Conservation (phyloP, 2,888 invertebrate genomes). For the Tricholauxania praeusta region DNA sequence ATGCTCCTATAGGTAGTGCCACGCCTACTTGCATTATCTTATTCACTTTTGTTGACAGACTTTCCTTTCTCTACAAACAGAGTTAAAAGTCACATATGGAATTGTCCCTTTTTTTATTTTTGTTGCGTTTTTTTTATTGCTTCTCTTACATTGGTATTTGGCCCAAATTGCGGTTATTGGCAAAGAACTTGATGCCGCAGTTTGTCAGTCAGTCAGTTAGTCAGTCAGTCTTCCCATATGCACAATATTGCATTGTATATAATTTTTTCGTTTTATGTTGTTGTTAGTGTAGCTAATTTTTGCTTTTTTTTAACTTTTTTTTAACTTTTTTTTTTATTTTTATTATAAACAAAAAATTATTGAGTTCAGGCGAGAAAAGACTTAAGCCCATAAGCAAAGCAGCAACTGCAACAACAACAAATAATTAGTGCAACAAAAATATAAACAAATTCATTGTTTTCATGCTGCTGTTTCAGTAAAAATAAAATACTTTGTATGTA, state of each 20-base stretch:
- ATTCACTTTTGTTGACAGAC: no score
- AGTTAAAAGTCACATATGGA: no score
- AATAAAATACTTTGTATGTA: neutral
- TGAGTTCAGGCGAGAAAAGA: slow-evolving; percentile 2
- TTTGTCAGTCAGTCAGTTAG: no score
- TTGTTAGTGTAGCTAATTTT: neutral
- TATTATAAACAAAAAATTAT: slow-evolving; percentile 15
- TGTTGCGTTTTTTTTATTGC: neutral
- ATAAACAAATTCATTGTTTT: slow-evolving; percentile 23
- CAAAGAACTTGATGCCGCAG: slow-evolving; percentile 21
- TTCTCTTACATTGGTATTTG: slow-evolving; percentile 3
- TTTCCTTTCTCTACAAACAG: no score
- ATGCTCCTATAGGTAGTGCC: no score
- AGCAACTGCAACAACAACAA: neutral
- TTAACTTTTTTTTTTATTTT: slow-evolving; percentile 4
- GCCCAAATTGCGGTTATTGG: slow-evolving; percentile 26
- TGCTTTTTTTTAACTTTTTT: slow-evolving; percentile 7
- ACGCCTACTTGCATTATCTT: no score
- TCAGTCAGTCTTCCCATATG: neutral
- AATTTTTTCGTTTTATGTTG: neutral
- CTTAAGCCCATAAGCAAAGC: neutral
- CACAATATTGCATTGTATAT: neutral
- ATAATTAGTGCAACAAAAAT: neutral
- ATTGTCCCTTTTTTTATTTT: no score
- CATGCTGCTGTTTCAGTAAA: neutral